Percentiles rank a stretch among this genome's conserved stretches.
These are phyloP conservation scores for Choloepus didactylus DNA, from an alignment of 2,797 vertebrate species.

Conservation along the genomic window DNA sequence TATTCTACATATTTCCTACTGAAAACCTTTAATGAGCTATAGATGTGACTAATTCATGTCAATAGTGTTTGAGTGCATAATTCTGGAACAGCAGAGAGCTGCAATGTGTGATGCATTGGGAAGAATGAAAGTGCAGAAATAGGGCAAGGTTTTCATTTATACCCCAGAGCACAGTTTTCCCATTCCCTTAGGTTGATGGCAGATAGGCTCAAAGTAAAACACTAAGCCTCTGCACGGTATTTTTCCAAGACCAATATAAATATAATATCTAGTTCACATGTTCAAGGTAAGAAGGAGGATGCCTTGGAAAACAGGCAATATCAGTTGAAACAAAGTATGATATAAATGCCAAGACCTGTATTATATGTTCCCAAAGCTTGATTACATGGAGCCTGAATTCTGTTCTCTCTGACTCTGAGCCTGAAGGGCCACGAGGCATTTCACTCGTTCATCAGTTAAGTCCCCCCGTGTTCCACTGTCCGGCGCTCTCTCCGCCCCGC, in stretches of 20 bases:
- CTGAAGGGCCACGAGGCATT: neutral
- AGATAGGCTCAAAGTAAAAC: neutral
- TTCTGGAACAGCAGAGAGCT: neutral
- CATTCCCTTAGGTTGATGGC: neutral
- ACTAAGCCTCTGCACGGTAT: neutral
- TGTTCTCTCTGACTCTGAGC: neutral
- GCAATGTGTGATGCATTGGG: neutral
- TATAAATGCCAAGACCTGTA: neutral
- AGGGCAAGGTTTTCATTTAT: neutral
- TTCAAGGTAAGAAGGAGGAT: conserved; percentile 20
- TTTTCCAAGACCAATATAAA: neutral
- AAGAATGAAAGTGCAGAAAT: neutral
- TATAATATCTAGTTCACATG: neutral
- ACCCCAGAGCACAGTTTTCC: neutral
- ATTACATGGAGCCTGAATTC: conserved; percentile 34
- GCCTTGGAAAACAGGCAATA: neutral
- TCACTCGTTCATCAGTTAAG: conserved; percentile 5
- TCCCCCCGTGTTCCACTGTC: conserved; percentile 31
- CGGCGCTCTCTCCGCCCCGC: too few relatives aligned
- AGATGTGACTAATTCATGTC: neutral
- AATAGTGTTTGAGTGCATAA: neutral
- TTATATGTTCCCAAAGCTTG: neutral
- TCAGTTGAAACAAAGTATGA: conserved; percentile 30
- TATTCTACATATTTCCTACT: conserved; percentile 9
- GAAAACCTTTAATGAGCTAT: neutral